A percentile compares a stretch with the other conserved stretches of the same genome.
Evolutionary conservation across 2,888 invertebrate genomes (phyloP).

Genomic region (Caenorhabditis macrosperma): DNA sequence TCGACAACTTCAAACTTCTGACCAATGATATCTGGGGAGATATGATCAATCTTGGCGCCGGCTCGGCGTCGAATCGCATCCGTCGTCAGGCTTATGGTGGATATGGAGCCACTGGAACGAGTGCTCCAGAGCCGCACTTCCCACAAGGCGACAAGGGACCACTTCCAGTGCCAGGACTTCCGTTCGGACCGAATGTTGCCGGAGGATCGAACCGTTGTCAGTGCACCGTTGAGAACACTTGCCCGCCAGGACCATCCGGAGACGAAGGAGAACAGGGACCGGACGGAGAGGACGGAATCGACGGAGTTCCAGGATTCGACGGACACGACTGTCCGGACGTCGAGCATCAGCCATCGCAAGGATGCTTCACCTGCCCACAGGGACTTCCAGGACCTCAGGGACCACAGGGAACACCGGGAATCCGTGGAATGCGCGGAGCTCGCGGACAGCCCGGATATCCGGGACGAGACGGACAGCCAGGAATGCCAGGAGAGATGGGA

Average conservation of each 20-base stretch:
- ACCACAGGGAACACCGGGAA: constrained; percentile 65
- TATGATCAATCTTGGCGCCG: constrained; percentile 79
- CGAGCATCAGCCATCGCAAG: constrained; percentile 68
- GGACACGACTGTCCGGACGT: constrained; percentile 74
- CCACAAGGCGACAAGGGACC: constrained; percentile 55
- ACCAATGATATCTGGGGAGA: constrained; percentile 78
- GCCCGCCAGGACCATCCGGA: constrained; percentile 73
- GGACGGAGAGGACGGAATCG: constrained; percentile 70
- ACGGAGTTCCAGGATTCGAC: constrained; percentile 71
- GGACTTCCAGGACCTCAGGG: constrained; percentile 71
- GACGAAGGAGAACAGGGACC: constrained; percentile 62
- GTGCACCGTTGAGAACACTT: constrained; percentile 72
- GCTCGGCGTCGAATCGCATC: constrained; percentile 76
- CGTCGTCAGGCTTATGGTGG: constrained; percentile 77
- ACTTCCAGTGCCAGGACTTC: constrained; percentile 46
- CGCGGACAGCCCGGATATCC: constrained; percentile 70
- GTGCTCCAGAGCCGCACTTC: constrained; percentile 49
- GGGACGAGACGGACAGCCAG: constrained; percentile 70
- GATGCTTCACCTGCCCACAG: constrained; percentile 76
- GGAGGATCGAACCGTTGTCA: constrained; percentile 49
- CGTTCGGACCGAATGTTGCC: constrained; percentile 44
- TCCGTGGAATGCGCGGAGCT: constrained; percentile 76
- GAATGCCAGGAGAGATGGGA: constrained; percentile 70
- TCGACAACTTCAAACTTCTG: constrained; percentile 75
- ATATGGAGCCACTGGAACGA: constrained; percentile 71